Percentiles rank a stretch among this genome's conserved stretches.
Conservation (phyloP, 1,140 invertebrate species). For the Zaprionus lachaisei region DNA sequence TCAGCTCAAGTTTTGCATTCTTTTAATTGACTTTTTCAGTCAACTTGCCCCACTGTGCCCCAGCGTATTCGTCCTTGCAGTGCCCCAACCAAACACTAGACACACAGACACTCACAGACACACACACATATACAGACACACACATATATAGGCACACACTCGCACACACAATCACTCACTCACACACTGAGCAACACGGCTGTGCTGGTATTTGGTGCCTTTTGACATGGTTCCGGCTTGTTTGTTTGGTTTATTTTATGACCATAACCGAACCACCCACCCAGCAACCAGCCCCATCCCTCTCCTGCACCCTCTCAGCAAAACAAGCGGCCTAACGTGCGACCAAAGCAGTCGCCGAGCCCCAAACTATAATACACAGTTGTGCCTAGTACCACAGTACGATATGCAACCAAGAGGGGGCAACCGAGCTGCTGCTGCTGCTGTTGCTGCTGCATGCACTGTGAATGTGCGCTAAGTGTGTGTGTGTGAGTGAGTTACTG, state of each 20-base stretch:
- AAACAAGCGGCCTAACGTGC: slow-evolving; percentile 12
- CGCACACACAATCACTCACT: slow-evolving; percentile 33
- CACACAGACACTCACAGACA: slow-evolving; percentile 12
- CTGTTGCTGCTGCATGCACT: slow-evolving; percentile 38
- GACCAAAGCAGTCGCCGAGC: slow-evolving; percentile 28
- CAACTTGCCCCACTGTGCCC: slow-evolving; percentile 29
- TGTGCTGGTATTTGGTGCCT: slow-evolving; percentile 67
- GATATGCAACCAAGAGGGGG: slow-evolving; percentile 26
- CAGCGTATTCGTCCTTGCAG: slow-evolving; percentile 64
- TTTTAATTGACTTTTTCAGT: too few relatives aligned
- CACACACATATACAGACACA: slow-evolving; percentile 15
- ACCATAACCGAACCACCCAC: slow-evolving; percentile 71
- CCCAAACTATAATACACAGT: slow-evolving; percentile 39
- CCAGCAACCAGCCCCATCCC: slow-evolving; percentile 1
- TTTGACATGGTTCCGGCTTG: slow-evolving; percentile 83
- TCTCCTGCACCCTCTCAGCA: background rate
- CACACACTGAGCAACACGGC: slow-evolving; percentile 21
- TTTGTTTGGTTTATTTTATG: slow-evolving; percentile 84
- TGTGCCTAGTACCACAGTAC: background rate
- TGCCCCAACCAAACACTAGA: slow-evolving; percentile 25
- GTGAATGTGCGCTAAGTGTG: slow-evolving; percentile 2
- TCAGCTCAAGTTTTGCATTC: background rate
- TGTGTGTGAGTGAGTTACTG: slow-evolving; percentile 7
- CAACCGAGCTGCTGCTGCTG: slow-evolving; percentile 5
- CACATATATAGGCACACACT: too few relatives aligned